phyloP scores from a whole-genome alignment of 2,888 invertebrate genomes.

The Mythimna albipuncta region DNA sequence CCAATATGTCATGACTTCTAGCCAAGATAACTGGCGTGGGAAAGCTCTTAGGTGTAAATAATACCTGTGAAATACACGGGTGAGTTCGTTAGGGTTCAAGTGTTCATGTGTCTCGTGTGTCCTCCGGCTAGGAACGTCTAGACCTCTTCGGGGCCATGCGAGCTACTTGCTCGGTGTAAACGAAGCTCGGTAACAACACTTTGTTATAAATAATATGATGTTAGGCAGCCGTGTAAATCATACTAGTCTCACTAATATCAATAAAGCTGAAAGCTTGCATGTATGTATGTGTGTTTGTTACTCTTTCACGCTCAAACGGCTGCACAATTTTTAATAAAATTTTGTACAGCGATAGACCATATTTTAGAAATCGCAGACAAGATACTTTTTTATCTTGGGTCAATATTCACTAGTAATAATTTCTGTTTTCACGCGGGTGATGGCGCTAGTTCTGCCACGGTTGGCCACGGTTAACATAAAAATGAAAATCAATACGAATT shows the following conservation, averaged over 20 bases:
- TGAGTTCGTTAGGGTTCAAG: conserved; percentile 37
- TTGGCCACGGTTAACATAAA: too few species aligned
- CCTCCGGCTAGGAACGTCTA: conserved; percentile 24
- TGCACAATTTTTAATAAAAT: too few species aligned
- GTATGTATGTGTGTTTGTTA: too few species aligned
- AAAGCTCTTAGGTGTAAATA: conserved; percentile 18
- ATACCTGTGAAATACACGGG: conserved; percentile 28
- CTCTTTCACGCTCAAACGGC: too few species aligned
- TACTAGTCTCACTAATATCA: background rate
- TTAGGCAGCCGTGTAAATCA: background rate
- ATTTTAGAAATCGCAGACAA: too few species aligned
- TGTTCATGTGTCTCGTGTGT: background rate
- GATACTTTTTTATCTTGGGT: too few species aligned
- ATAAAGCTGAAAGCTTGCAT: too few species aligned
- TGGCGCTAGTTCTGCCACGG: too few species aligned
- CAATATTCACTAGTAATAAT: too few species aligned
- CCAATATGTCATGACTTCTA: conserved; percentile 38
- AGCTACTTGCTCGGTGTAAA: conserved; percentile 16
- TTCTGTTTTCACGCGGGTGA: too few species aligned
- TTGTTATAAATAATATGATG: background rate
- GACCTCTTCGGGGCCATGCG: conserved; percentile 12
- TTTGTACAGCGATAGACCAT: too few species aligned
- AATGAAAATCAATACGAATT: too few species aligned
- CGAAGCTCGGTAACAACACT: conserved; percentile 6
- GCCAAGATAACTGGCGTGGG: conserved; percentile 35